Evolutionary conservation across 2,113 vertebrate species (phyloP), one percentile per base, ranked within the genome.

Genomic region (Otocyon megalotis): DNA sequence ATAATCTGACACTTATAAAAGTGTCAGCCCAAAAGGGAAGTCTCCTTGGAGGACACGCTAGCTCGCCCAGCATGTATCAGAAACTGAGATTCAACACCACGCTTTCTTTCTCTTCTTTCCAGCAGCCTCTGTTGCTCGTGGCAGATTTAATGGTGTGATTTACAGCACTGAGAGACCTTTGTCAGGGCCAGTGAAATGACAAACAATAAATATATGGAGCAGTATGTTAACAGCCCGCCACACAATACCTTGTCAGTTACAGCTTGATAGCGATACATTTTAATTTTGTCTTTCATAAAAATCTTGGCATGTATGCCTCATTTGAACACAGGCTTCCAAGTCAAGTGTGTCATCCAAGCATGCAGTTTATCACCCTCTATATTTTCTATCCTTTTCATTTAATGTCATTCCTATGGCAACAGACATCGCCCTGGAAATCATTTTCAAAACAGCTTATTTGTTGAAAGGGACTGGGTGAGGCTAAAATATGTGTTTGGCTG

Each of bases 351-450:
- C 99, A 99, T 99, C 99, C 98, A 99, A 98, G 98, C 97, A 97
- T 95, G 98, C 95, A 98, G 98, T 99, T 99, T 99, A 99, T 99
- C 98, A 99, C 99, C 98, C 98, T 98, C 99, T 99, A 99, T 99
- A 99, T 99, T 99, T 99, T 99, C 99, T 98, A 99, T 99, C 99
- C 99, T 99, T 99, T 99, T 99, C 98, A 98, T 98, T 99, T 99
- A 99, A 99, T 99, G 99, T 99, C 99, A 99, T 99, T 98, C 96
- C 99, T 99, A 99, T 99, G 99, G 99, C 98, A 99, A 99, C 99
- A 98, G 99, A 98, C 99, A 99, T 98, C 85, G 58, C 99, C 99
- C 99, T 99, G 99, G 99, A 98, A 99, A 99, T 99, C 98, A 99
- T 99, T 99, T 99, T 99, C 98, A 98, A 98, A 99, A 98, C 98